Evolutionary conservation across 2,888 invertebrate species (phyloP), one percentile per base, ranked within the genome.

Genomic region (Meganola albula): DNA sequence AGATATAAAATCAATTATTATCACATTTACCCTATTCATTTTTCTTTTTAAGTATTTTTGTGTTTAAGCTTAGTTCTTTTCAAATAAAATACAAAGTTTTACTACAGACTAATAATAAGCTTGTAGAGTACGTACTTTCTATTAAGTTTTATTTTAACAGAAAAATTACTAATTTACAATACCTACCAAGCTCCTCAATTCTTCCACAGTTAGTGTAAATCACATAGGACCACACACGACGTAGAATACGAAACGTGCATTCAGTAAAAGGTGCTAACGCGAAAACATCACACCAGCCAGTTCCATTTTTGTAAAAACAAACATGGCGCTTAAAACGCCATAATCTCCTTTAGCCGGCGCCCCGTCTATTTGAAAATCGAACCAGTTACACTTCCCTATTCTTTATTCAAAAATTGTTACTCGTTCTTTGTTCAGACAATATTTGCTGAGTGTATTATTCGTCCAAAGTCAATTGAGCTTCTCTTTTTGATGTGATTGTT

Each of bases 261-360:
- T 70, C 75, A 82, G 75, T 84, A 79, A 83, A 84, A 83, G 80
- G 84, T 78, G 84, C 67, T 84, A 84, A 84, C 64, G 68, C 71
- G 70, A 75, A 83, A 79, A 70, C 69, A 72, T 61, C 68, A 75
- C 71, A 72, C 57, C 50, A 18, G 69, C 57, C 50, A 18, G 69
- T 68, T 63, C 75, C 76, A 74, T 79, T 78, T 78, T 77, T 74
- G 66, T 63, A 77, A 73, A 38, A 56, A 58, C 65, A 78, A 83
- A 82, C 71, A 79, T 61, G 64, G 65, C 68, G 63, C 62, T 64
- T 73, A 72, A 76, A 70, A 71, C 64, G 65, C 77, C 63, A 76
- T 84, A 83, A 84, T 83, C 79, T 73, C 66, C 65, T 66, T 53
- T 55, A 67, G 64, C 61, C 70, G 82, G 80, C 79, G 80, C 76